Conservation (phyloP, 2,113 vertebrate genomes). For the Urocitellus parryii region DNA sequence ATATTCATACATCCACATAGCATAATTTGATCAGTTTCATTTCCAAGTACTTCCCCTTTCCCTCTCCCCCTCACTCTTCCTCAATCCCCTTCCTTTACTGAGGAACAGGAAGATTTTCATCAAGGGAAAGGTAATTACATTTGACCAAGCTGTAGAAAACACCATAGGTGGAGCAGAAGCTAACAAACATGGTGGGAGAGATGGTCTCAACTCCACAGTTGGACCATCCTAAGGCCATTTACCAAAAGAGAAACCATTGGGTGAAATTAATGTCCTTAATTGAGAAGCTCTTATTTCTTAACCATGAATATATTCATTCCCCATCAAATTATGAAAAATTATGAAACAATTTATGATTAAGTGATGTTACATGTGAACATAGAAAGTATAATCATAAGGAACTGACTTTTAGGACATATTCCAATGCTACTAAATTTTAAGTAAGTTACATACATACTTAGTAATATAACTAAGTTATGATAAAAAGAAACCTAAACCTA, state of each 20-base stretch:
- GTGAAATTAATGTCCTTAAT: background rate
- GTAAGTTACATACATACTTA: background rate
- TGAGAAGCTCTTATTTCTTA: background rate
- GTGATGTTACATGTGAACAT: background rate
- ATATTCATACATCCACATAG: too few relatives aligned
- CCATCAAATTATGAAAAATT: conserved; percentile 24
- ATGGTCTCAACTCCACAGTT: background rate
- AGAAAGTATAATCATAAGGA: conserved; percentile 12
- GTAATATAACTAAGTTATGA: background rate
- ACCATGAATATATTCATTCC: background rate
- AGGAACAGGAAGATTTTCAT: background rate
- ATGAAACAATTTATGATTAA: background rate
- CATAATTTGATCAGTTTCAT: too few relatives aligned
- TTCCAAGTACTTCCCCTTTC: too few relatives aligned
- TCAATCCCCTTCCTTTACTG: too few relatives aligned
- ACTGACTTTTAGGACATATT: background rate
- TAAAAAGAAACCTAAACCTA: background rate
- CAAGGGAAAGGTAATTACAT: background rate
- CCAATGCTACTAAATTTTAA: conserved; percentile 16
- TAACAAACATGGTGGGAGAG: background rate
- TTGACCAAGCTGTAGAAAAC: background rate
- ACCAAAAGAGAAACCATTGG: background rate
- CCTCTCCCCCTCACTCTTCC: too few relatives aligned
- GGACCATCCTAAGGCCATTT: background rate
- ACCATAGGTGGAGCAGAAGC: background rate